Conservation (phyloP, 2,113 vertebrate genomes). For the Planiliza haematocheilus region DNA sequence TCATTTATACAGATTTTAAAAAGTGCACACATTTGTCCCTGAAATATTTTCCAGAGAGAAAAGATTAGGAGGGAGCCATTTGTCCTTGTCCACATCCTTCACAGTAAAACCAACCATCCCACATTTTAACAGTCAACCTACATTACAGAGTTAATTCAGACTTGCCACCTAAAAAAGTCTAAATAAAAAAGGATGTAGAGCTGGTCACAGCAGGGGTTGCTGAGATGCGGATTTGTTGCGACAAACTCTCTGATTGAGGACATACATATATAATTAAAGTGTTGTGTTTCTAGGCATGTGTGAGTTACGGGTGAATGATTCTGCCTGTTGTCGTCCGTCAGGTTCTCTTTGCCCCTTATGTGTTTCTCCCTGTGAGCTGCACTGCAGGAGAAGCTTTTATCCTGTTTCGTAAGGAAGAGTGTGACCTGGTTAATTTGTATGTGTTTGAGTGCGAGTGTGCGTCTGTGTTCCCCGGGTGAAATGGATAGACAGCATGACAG, state of each 20-base stretch:
- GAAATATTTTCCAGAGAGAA: constrained; percentile 13
- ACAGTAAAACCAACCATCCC: background rate
- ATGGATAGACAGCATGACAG: constrained; percentile 32
- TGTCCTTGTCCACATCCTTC: constrained; percentile 1
- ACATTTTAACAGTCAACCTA: background rate
- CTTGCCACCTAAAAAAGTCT: background rate
- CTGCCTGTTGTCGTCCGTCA: background rate
- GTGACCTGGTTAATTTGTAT: constrained; percentile 41
- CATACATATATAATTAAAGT: constrained; percentile 24
- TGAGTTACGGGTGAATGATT: background rate
- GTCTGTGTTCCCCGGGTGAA: constrained; percentile 39
- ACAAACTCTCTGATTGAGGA: constrained; percentile 39
- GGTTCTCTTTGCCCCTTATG: background rate
- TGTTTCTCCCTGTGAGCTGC: constrained; percentile 9
- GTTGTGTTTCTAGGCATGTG: constrained; percentile 5
- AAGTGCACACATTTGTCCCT: background rate
- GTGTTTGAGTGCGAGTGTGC: background rate
- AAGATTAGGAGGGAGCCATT: constrained; percentile 6
- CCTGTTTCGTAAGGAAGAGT: constrained; percentile 16
- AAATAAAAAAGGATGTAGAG: background rate
- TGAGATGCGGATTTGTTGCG: constrained; percentile 36
- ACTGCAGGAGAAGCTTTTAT: constrained; percentile 41
- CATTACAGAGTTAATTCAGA: background rate
- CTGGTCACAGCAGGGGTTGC: constrained; percentile 9
- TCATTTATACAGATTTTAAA: background rate